Conservation (phyloP, 1,140 invertebrate genomes). For the Eriocheir sinensis region DNA sequence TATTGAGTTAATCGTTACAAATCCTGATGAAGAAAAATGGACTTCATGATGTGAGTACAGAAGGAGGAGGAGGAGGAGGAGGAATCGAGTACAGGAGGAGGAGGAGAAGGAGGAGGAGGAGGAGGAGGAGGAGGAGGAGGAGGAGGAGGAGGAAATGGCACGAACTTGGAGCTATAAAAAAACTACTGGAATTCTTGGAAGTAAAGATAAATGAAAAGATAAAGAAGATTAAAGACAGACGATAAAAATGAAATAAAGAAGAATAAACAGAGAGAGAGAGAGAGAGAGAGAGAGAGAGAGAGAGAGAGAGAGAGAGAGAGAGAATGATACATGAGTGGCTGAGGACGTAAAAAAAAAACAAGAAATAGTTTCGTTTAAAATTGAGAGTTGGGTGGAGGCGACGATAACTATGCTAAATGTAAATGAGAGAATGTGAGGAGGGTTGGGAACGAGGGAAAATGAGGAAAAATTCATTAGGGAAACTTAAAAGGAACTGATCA, state of each 20-base stretch:
- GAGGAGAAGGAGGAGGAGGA: not conserved
- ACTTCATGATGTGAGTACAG: not conserved
- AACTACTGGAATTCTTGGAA: no score
- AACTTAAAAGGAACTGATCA: slow-evolving; percentile 16
- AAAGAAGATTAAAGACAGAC: not conserved
- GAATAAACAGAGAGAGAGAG: no score
- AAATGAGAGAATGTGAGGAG: not conserved
- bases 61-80: not conserved
- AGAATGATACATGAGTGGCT: no score
- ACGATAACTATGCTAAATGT: not conserved
- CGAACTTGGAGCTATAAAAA: not conserved
- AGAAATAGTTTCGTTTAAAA: not conserved
- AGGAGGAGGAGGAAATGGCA: not conserved
- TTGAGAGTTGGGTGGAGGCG: not conserved
- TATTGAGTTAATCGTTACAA: not conserved
- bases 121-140: not conserved
- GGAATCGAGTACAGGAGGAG: no score
- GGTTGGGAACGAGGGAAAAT: not conserved
- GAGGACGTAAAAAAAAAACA: no score
- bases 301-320: no score
- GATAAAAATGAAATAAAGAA: no score
- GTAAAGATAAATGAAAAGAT: not conserved
- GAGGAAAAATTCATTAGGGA: slow-evolving; percentile 2
- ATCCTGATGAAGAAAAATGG: not conserved
- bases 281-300: no score